phyloP scores from a whole-genome alignment of 2,797 vertebrate species.

The Bufotes viridis region DNA sequence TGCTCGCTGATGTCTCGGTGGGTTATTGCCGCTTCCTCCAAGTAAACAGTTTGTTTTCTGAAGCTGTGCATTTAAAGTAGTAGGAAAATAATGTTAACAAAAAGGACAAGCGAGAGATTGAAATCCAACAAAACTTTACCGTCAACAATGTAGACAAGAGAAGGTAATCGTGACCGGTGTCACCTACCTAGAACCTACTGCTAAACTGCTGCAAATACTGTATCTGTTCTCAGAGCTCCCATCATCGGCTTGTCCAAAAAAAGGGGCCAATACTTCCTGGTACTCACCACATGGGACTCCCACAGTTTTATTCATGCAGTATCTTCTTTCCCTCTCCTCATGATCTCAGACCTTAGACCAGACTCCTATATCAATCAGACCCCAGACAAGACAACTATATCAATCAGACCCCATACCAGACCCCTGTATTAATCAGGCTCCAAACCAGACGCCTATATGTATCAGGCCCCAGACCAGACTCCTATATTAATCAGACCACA shows the following conservation, averaged over 20 bases:
- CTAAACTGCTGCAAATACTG: background rate
- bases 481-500: too few species aligned
- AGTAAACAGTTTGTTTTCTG: conserved; percentile 30
- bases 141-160: background rate
- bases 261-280: background rate
- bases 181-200: background rate
- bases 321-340: too few species aligned
- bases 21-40: conserved; percentile 2
- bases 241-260: too few species aligned
- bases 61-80: background rate
- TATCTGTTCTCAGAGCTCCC: too few species aligned
- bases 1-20: background rate
- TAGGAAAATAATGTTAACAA: background rate
- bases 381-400: too few species aligned
- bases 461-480: too few species aligned
- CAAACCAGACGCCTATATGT: too few species aligned
- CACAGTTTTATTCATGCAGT: too few species aligned
- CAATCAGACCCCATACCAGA: too few species aligned
- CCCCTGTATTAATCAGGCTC: too few species aligned
- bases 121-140: background rate
- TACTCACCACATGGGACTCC: background rate
- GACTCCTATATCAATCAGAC: too few species aligned
- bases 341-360: too few species aligned
- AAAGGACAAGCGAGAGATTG: background rate
- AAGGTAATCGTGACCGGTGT: background rate